A percentile compares a stretch with the other conserved stretches of the same genome.
Evolutionary conservation across 2,888 invertebrate genomes (phyloP).

Genomic region (Dorcus parallelipipedus): DNA sequence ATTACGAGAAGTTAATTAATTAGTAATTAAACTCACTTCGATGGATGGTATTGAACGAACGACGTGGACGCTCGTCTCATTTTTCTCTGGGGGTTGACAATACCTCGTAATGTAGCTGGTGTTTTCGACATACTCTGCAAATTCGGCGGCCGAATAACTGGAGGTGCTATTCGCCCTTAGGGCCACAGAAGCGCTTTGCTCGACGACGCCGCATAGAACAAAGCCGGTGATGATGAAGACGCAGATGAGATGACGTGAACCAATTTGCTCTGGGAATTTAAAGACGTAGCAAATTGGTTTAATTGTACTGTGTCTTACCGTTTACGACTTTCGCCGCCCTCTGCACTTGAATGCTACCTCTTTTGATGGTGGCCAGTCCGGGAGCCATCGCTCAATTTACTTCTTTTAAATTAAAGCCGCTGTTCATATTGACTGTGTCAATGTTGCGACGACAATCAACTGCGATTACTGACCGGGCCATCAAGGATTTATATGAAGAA

Average conservation of each 20-base stretch:
- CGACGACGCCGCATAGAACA: conserved; percentile 55
- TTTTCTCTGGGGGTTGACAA: conserved; percentile 42
- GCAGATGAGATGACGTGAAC: conserved; percentile 53
- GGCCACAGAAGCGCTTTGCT: conserved; percentile 56
- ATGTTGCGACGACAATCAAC: not conserved
- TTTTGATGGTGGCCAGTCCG: conserved; percentile 44
- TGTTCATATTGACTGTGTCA: not conserved
- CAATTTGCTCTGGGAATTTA: conserved; percentile 43
- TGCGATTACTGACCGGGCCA: not conserved
- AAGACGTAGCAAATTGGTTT: not conserved
- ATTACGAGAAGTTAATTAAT: too few relatives aligned
- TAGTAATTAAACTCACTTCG: conserved; percentile 36
- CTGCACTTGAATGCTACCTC: conserved; percentile 54
- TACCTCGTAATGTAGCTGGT: conserved; percentile 50
- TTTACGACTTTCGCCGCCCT: conserved; percentile 54
- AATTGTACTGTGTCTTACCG: conserved; percentile 41
- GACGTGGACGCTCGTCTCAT: conserved; percentile 39
- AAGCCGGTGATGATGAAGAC: conserved; percentile 55
- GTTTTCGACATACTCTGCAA: conserved; percentile 51
- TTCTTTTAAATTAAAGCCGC: not conserved
- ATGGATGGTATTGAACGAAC: conserved; percentile 49
- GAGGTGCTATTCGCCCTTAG: conserved; percentile 52
- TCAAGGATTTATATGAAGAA: not conserved
- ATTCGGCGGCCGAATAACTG: conserved; percentile 47
- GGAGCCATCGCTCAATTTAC: conserved; percentile 22